Conservation (phyloP, 2,113 vertebrate genomes). For the human (Homo sapiens) region GRCh38 chr3:18566501-18567000, state of each 20-base stretch:
- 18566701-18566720: slow-evolving; percentile 60
- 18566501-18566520: slow-evolving; percentile 62
- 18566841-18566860: slow-evolving; percentile 61
- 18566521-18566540: slow-evolving; percentile 72
- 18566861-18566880: neutral
- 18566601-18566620: slow-evolving; percentile 23
- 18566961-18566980: slow-evolving; percentile 39
- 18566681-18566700: slow-evolving; percentile 63
- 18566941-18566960: neutral
- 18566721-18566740: slow-evolving; percentile 73
- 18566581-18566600: slow-evolving; percentile 70
- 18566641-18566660: slow-evolving; percentile 56
- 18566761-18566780: slow-evolving; percentile 74
- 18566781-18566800: slow-evolving; percentile 66
- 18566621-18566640: slow-evolving; percentile 40
- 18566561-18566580: slow-evolving; percentile 59
- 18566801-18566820: slow-evolving; percentile 64
- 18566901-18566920: neutral
- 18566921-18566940: neutral
- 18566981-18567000: neutral
- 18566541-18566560: slow-evolving; percentile 70
- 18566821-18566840: slow-evolving; percentile 48
- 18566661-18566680: slow-evolving; percentile 51
- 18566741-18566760: slow-evolving; percentile 43
- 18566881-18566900: slow-evolving; percentile 2